Conservation (phyloP, 1,140 invertebrate genomes). For the Macrosteles quadrilineatus region DNA sequence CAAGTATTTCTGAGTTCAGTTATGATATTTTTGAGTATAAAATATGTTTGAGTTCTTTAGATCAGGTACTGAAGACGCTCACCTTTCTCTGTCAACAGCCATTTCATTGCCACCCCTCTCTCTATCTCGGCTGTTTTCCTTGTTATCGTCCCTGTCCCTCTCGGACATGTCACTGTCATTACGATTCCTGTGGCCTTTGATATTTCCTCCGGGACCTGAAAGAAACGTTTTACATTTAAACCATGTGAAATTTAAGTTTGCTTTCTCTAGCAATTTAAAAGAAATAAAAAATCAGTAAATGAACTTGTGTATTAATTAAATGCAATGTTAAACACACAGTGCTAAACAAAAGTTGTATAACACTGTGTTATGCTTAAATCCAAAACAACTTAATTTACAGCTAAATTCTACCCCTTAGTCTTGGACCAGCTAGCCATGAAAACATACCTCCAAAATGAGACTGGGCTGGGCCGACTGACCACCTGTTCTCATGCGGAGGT, state of each 20-base stretch:
- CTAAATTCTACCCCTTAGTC: neutral
- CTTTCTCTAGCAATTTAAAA: neutral
- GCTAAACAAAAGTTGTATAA: too few species aligned
- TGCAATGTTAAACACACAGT: too few species aligned
- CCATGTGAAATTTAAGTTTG: neutral
- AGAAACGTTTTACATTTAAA: too few species aligned
- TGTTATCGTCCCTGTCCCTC: constrained; percentile 19
- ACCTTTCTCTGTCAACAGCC: constrained; percentile 12
- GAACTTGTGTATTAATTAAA: too few species aligned
- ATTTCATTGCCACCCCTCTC: neutral
- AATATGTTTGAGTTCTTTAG: too few species aligned
- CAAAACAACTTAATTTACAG: neutral
- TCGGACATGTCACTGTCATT: constrained; percentile 23
- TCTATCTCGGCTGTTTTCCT: constrained; percentile 3
- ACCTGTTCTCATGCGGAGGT: neutral
- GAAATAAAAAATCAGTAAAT: neutral
- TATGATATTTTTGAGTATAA: neutral
- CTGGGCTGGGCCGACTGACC: neutral
- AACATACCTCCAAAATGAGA: constrained; percentile 6
- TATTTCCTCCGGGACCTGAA: neutral
- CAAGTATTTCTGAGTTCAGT: neutral
- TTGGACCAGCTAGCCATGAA: neutral
- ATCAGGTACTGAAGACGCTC: too few species aligned
- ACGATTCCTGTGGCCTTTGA: neutral
- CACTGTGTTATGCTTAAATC: too few species aligned